Evolutionary conservation across 1,140 invertebrate genomes (phyloP), one percentile per base, ranked within the genome.

Genomic region (Drosophila athabasca): DNA sequence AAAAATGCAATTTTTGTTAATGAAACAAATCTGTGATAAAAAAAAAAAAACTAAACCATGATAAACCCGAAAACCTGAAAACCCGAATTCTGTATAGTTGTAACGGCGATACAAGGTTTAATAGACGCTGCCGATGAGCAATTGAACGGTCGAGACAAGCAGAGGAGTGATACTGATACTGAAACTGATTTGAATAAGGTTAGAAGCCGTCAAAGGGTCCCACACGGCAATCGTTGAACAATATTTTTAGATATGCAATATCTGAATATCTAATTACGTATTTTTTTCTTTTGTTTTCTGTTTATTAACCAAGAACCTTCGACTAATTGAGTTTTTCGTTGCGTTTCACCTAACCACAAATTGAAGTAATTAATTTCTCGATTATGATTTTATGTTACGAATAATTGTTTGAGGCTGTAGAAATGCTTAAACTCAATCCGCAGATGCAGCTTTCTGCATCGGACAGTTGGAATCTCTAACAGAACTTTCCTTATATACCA

Each of bases 111-210:
- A 75, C 91, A 92, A 88, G 91, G 91, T 84, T 81, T 92, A 75
- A 92, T 92, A 81, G 91, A 92, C 83, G 91, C 91, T 85, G 91
- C 91, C 61, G 91, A 92, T 74, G 91, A 92, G 73, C 90, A 92
- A 83, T 85, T 92, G 62, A 92, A 91, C 73, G 72, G 83, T 79
- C 90, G 81, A 87, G 90, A 90, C 69, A 76, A 90, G 68, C 80
- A 77, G 61, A 82, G 77, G 75, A 82, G 50, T 67, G 79, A 83
- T 43, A 78, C 76, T 67, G 79, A 83, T 43, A 78, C 76, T 76
- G 89, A 90, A 74, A 62, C 78, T 71, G 83, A 87, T 83, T 78
- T 71, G 73, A 85, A 79, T 78, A 92, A 92, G 91, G 91, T 92
- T 91, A 92, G 90, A 73, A 51, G 64, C 53, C 76, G 69, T 64